Conservation (phyloP, 2,113 vertebrate species). For the Bambusicola thoracicus region DNA sequence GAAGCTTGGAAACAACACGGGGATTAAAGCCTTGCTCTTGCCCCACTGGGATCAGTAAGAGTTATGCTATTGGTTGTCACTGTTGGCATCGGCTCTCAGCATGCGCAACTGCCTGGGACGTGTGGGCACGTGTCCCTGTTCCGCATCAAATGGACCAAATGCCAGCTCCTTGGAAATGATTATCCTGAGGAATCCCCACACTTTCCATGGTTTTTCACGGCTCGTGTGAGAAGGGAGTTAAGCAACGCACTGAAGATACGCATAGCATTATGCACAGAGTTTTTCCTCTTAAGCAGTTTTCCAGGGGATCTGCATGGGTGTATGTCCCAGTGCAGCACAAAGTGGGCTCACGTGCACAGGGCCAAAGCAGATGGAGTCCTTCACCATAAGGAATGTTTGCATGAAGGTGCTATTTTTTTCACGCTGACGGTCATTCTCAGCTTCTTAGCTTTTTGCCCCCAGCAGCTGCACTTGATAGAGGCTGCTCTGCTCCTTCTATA, state of each 20-base stretch:
- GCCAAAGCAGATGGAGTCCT: conserved; percentile 9
- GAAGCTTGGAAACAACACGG: conserved; percentile 16
- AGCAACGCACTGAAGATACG: neutral
- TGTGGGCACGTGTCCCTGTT: neutral
- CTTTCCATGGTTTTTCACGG: neutral
- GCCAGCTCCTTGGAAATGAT: neutral
- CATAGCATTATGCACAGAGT: neutral
- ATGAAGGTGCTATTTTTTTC: conserved; percentile 6
- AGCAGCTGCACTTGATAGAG: neutral
- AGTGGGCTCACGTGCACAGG: neutral
- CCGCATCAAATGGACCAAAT: neutral
- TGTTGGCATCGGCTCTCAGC: neutral
- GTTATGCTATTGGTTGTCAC: neutral
- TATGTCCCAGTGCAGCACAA: neutral
- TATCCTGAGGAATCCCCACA: neutral
- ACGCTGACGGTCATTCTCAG: neutral
- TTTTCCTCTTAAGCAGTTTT: neutral
- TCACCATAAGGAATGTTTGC: neutral
- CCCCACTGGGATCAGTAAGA: conserved; percentile 22
- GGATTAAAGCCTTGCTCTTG: conserved; percentile 48
- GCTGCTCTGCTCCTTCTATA: neutral
- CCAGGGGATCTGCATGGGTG: neutral
- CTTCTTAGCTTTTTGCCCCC: neutral
- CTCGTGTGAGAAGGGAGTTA: neutral
- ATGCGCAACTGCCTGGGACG: neutral